Evolutionary conservation across 2,888 invertebrate genomes (phyloP), one percentile per base, ranked within the genome.

Genomic region (Xanthia togata): DNA sequence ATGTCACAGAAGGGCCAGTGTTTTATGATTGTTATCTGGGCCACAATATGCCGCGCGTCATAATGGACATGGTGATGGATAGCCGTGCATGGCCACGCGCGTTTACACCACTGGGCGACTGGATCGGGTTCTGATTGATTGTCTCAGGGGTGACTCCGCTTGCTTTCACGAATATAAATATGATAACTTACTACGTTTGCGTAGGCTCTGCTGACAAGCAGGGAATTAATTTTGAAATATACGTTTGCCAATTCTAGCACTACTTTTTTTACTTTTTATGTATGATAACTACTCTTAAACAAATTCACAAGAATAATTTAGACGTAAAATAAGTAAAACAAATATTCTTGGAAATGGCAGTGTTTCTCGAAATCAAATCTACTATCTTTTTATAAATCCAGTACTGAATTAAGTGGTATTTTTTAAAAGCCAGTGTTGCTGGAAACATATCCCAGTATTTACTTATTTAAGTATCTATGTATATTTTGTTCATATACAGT

Each of bases 21-120:
- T 89, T 88, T 82, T 89, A 84, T 86, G 88, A 89, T 88, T 82
- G 88, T 84, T 87, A 77, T 87, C 85, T 63, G 86, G 53, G 76
- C 77, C 76, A 73, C 87, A 82, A 88, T 88, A 88, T 88, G 88
- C 79, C 74, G 80, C 68, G 68, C 26, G 78, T 81, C 80, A 77
- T 86, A 78, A 77, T 79, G 89, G 78, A 76, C 63, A 50, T 26
- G 26, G 69, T 88, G 87, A 89, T 86, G 78, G 89, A 88, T 88
- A 63, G 87, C 70, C 73, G 63, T 50, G 59, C 72, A 50, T 53
- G 64, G 81, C 67, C 68, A 11, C 68, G 9, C 75, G 41, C 68
- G 78, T 78, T 55, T 70, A 60, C 74, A 55, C 62, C 75, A 23
- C 38, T 71, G 53, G 73, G 57, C 70, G 74, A 68, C 80, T 62